Evolutionary conservation across 2,113 vertebrate species (phyloP).

Genomic region (Mola mola): DNA sequence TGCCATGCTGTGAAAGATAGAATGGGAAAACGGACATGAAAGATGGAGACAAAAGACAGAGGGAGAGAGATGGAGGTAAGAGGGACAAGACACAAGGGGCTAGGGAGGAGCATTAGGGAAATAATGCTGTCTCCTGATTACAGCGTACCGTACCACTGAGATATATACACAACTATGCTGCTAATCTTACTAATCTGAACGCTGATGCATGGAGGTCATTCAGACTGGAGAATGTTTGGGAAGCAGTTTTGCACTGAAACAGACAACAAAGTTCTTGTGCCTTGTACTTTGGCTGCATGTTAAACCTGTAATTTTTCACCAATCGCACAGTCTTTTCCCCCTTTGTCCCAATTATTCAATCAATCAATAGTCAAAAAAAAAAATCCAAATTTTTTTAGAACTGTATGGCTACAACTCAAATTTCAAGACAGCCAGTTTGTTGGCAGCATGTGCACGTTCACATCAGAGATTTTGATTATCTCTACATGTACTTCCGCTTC

Average conservation of each 20-base stretch:
- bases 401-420: background rate
- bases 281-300: no score
- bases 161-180: conserved; percentile 49
- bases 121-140: conserved; percentile 62
- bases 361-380: no score
- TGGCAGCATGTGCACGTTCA: background rate
- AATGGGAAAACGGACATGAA: background rate
- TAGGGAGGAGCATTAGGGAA: conserved; percentile 46
- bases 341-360: no score
- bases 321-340: no score
- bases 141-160: conserved; percentile 31
- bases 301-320: no score
- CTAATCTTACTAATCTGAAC: conserved; percentile 71
- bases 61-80: conserved; percentile 36
- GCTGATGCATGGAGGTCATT: conserved; percentile 60
- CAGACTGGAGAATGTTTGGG: conserved; percentile 7
- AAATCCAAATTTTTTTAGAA: no score
- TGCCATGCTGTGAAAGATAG: conserved; percentile 85
- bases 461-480: background rate
- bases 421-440: background rate
- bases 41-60: conserved; percentile 15
- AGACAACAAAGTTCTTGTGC: background rate
- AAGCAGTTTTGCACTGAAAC: conserved; percentile 2
- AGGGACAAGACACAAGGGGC: background rate
- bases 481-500: background rate